Evolutionary conservation across 2,888 invertebrate species (phyloP).

Genomic region (Eilema caniola): DNA sequence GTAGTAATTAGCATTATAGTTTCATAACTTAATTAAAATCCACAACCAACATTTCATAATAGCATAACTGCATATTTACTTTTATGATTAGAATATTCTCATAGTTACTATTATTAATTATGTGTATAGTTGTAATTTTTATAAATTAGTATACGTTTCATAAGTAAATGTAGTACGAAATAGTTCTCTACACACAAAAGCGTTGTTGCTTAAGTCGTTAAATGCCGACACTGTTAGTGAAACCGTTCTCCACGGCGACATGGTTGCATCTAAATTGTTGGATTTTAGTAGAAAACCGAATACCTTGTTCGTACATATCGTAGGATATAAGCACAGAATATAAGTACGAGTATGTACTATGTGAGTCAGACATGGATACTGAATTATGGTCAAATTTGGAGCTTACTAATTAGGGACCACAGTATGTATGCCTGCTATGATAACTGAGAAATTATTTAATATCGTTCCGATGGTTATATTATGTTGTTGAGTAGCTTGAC

Average conservation of each 20-base stretch:
- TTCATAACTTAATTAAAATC: conserved; percentile 4
- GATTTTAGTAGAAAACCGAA: not conserved
- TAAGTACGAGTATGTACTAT: no score
- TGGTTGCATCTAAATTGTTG: not conserved
- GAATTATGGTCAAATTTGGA: not conserved
- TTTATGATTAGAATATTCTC: conserved; percentile 13
- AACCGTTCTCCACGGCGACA: not conserved
- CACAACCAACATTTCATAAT: not conserved
- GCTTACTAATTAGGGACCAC: not conserved
- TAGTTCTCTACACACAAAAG: not conserved
- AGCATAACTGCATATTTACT: conserved; percentile 2
- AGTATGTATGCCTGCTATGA: no score
- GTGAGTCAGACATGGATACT: not conserved
- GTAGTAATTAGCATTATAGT: not conserved
- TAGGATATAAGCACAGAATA: no score
- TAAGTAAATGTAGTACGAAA: conserved; percentile 2
- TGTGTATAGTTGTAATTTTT: not conserved
- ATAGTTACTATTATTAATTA: conserved; percentile 5
- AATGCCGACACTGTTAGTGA: not conserved
- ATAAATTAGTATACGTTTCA: not conserved
- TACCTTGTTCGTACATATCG: not conserved
- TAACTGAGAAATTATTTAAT: no score
- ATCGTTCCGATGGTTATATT: no score
- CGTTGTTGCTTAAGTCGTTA: not conserved
- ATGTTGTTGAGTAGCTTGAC: no score